phyloP scores from a whole-genome alignment of 2,888 invertebrate genomes.

The Tenthredo amoena region DNA sequence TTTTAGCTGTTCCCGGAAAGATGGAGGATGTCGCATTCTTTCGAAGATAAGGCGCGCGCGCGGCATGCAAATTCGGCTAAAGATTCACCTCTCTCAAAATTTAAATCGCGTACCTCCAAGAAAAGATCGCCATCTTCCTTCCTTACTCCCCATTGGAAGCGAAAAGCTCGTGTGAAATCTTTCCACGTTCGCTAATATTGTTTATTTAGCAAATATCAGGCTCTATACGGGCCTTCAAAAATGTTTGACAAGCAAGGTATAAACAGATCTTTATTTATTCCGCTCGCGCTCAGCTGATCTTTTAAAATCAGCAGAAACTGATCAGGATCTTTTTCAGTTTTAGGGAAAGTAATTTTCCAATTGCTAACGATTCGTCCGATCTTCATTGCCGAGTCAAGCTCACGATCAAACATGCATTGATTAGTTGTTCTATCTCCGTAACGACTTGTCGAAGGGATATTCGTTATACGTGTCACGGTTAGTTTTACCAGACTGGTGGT shows the following conservation, averaged over 20 bases:
- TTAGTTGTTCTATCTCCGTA: background rate
- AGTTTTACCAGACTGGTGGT: background rate
- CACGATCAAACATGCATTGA: background rate
- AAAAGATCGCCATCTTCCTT: too few relatives aligned
- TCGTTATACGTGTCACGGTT: background rate
- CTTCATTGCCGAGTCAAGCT: slow-evolving; percentile 53
- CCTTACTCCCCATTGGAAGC: too few relatives aligned
- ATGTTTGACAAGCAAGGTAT: slow-evolving; percentile 53
- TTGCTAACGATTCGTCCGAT: slow-evolving; percentile 46
- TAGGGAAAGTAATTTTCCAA: slow-evolving; percentile 54
- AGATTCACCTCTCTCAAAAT: too few relatives aligned
- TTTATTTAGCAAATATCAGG: slow-evolving; percentile 55
- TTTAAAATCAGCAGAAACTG: slow-evolving; percentile 56
- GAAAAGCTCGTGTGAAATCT: too few relatives aligned
- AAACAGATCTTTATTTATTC: slow-evolving; percentile 50
- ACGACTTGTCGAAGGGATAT: background rate
- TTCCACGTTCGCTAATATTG: slow-evolving; percentile 53
- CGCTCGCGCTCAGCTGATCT: slow-evolving; percentile 54
- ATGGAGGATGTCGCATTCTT: slow-evolving; percentile 53
- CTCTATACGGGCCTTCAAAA: slow-evolving; percentile 45
- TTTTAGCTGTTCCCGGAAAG: slow-evolving; percentile 53
- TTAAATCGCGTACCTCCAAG: too few relatives aligned
- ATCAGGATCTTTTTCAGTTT: slow-evolving; percentile 56
- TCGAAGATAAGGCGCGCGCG: slow-evolving; percentile 55
- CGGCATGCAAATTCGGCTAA: slow-evolving; percentile 57